Percentiles rank a stretch among this genome's conserved stretches.
These are phyloP conservation scores for Malurus melanocephalus DNA, from an alignment of 2,113 vertebrate genomes.

Conservation along the genomic window DNA sequence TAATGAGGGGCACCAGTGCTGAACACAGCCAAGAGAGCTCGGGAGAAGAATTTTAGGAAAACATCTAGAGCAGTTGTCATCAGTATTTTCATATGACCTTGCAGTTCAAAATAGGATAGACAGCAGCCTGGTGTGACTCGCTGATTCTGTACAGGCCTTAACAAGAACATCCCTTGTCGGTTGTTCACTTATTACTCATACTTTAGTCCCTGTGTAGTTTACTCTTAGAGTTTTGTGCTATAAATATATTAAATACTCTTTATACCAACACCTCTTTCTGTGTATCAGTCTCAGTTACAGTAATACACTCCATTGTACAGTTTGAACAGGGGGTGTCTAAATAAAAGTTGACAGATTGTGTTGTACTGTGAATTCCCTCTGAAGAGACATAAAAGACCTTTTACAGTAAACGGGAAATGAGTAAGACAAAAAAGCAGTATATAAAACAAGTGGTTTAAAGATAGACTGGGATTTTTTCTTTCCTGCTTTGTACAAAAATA, in stretches of 20 bases:
- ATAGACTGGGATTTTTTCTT: neutral
- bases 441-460: neutral
- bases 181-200: neutral
- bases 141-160: constrained; percentile 19
- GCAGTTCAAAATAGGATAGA: neutral
- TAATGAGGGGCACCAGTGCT: neutral
- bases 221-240: neutral
- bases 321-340: neutral
- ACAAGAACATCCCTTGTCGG: neutral
- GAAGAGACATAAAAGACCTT: neutral
- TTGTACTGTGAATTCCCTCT: neutral
- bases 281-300: neutral
- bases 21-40: neutral
- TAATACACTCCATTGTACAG: neutral
- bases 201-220: neutral
- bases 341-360: constrained; percentile 19
- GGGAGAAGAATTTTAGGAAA: neutral
- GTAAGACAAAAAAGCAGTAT: neutral
- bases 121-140: neutral
- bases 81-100: neutral
- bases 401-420: constrained; percentile 41
- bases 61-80: neutral
- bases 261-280: neutral
- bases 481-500: neutral
- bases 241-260: neutral